Percentiles rank a stretch among this genome's conserved stretches.
These are phyloP conservation scores for Sipha flava DNA, from an alignment of 1,140 invertebrate genomes.

Conservation along the genomic window DNA sequence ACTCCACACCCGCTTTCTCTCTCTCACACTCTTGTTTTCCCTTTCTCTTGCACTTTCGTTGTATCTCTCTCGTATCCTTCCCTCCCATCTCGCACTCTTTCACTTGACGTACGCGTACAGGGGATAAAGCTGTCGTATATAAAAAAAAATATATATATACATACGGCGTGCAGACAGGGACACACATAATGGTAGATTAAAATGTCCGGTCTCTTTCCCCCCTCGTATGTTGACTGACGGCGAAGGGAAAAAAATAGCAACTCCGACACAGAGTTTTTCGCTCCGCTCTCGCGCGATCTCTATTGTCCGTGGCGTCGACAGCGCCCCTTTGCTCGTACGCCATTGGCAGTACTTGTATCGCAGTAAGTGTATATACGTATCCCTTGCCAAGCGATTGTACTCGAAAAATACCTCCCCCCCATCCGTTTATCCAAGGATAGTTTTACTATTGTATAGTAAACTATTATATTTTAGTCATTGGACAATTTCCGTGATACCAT, in stretches of 20 bases:
- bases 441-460: too few relatives aligned
- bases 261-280: background rate
- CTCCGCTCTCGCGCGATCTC: background rate
- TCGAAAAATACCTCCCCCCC: too few relatives aligned
- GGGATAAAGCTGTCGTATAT: background rate
- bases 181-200: constrained; percentile 23
- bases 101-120: background rate
- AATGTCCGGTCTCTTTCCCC: background rate
- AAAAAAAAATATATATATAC: too few relatives aligned
- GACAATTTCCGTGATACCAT: too few relatives aligned
- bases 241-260: background rate
- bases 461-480: too few relatives aligned
- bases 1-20: background rate
- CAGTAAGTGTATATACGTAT: too few relatives aligned
- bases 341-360: too few relatives aligned
- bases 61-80: too few relatives aligned
- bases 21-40: background rate
- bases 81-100: too few relatives aligned
- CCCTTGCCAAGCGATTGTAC: too few relatives aligned
- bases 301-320: background rate
- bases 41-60: too few relatives aligned
- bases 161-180: background rate
- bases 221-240: background rate
- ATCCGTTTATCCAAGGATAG: too few relatives aligned
- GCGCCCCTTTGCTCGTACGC: background rate